Conservation (phyloP, 2,888 invertebrate species). For the Drosophila dives region DNA sequence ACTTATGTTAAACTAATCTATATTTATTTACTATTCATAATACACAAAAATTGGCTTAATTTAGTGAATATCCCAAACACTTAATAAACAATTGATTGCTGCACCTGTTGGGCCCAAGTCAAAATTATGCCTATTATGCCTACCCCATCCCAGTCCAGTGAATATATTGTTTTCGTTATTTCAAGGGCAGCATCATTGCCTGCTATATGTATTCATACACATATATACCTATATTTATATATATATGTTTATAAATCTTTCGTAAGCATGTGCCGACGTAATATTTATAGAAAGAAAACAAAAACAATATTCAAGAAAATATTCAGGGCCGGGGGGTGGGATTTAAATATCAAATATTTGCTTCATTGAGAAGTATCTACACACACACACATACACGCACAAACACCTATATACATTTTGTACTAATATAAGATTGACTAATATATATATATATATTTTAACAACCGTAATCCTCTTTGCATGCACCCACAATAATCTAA, state of each 20-base stretch:
- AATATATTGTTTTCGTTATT: constrained; percentile 5
- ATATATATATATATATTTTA: constrained; percentile 1
- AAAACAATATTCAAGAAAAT: neutral
- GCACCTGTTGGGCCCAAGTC: constrained; percentile 47
- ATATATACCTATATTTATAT: constrained; percentile 5
- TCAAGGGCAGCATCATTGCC: constrained; percentile 54
- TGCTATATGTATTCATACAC: constrained; percentile 25
- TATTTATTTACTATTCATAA: constrained; percentile 11
- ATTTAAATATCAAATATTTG: constrained; percentile 10
- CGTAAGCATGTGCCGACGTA: constrained; percentile 58
- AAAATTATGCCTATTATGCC: neutral
- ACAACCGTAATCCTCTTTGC: constrained; percentile 46
- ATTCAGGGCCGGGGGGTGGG: constrained; percentile 13
- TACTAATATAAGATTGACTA: neutral
- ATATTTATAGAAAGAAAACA: constrained; percentile 60
- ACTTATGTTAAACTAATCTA: constrained; percentile 7
- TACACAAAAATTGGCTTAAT: constrained; percentile 17
- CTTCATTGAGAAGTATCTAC: neutral
- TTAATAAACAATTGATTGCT: constrained; percentile 8
- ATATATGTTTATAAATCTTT: constrained; percentile 50
- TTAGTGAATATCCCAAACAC: neutral
- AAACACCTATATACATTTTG: constrained; percentile 2
- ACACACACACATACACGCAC: neutral
- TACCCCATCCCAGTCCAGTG: neutral
- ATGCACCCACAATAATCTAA: constrained; percentile 52